phyloP scores from a whole-genome alignment of 2,797 vertebrate species.

The Mycteria americana region DNA sequence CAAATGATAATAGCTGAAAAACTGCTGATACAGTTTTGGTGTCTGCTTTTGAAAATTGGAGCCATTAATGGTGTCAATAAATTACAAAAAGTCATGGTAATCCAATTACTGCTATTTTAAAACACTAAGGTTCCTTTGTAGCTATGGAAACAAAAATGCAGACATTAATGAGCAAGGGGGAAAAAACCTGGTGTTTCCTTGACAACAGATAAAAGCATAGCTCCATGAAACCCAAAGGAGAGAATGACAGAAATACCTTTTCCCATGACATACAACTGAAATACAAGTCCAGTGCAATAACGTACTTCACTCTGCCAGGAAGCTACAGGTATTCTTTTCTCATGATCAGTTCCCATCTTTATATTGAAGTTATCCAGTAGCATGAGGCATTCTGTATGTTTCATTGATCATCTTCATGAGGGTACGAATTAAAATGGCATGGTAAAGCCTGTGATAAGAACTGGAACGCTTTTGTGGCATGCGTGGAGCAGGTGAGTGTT shows the following conservation, averaged over 20 bases:
- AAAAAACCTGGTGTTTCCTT: conserved; percentile 71
- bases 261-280: neutral
- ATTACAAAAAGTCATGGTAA: conserved; percentile 35
- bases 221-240: conserved; percentile 26
- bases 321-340: neutral
- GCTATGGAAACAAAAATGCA: conserved; percentile 77
- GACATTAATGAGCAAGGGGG: conserved; percentile 62
- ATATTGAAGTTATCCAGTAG: neutral
- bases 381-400: neutral
- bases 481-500: neutral
- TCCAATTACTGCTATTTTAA: conserved; percentile 63
- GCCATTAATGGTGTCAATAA: neutral
- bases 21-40: neutral
- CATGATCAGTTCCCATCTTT: neutral
- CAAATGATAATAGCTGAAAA: conserved; percentile 30
- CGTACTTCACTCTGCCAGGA: neutral
- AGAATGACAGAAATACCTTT: conserved; percentile 34
- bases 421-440: neutral
- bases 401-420: neutral
- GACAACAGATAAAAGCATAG: conserved; percentile 66
- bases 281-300: neutral
- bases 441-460: neutral
- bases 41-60: conserved; percentile 22
- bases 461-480: neutral
- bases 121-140: conserved; percentile 70